Evolutionary conservation across 2,888 invertebrate genomes (phyloP), one percentile per base, ranked within the genome.

Genomic region (Xanthia togata): DNA sequence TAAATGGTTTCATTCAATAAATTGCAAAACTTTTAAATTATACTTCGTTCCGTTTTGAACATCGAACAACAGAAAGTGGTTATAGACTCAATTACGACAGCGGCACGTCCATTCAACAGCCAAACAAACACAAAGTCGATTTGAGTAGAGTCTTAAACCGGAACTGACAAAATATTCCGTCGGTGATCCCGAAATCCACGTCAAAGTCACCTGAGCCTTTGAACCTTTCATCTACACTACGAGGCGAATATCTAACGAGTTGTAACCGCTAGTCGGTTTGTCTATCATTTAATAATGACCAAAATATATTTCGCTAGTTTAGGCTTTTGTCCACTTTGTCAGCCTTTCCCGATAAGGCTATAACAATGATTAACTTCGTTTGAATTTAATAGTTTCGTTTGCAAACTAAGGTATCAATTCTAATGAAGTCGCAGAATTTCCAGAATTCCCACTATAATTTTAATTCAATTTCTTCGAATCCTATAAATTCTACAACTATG

Each of bases 101-200:
- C 57, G 73, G 65, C 81, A 80, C 83, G 83, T 76, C 63, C 59
- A 78, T 73, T 76, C 62, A 70, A 26, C 70, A 65, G 50, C 73
- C 78, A 78, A 81, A 86, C 80, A 86, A 83, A 83, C 77, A 63
- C 72, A 83, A 86, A 85, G 78, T 86, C 87, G 72, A 86, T 80
- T 86, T 78, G 65, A 74, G 65, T 59, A 60, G 12, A 73, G 60
- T 76, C 85, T 70, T 76, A 71, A 68, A 73, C 64, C 81, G 79
- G 79, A 84, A 78, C 75, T 67, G 72, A 63, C 77, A 84, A 85
- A 85, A 87, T 87, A 79, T 84, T 75, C 79, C 70, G 76, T 60
- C 67, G 69, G 79, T 82, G 82, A 73, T 78, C 73, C 74, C 70
- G 59, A 63, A 76, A 75, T 76, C 64, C 35, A 57, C 68, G 75